Base-by-base conservation (phyloP, 2,888 invertebrate genomes). In the Agriopis aurantiaria region DNA sequence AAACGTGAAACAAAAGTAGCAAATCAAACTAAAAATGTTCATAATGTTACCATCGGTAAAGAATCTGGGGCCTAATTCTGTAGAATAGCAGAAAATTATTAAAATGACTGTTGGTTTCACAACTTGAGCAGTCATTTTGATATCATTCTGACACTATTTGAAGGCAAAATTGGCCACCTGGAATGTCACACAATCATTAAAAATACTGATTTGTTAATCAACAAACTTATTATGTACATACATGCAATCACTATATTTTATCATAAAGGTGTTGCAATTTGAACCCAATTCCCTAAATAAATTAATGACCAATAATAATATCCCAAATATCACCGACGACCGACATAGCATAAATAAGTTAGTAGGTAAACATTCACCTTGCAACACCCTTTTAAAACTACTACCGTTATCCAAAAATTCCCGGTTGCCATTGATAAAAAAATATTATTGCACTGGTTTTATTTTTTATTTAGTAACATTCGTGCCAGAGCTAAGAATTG, bases 141-240 rank as follows among this genome's bases (percentile, higher is more conserved):
- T 58, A 58, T 12, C 8, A 12, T 23, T 58, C 58, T 46, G 58
- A 58, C 12, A 58, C 10, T n/a, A 56, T 56, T 14, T 14, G 14
- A 56, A 58, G 12, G 33, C 62, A 62, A 53, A 62, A 62, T 46
- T 62, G 62, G 43, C 53, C 62, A 10, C 62, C 62, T 62, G 93
- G 93, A 94, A 94, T 94, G 93, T 94, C 93, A 92, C 93, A 91
- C 91, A 92, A 89, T 88, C 91, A 89, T 90, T 89, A 91, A 91
- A 86, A 94, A 94, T 94, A 94, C 93, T 94, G 93, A 92, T 93
- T 90, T 91, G 89, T 92, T 91, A 89, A 88, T 90, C 85, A 90
- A 90, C 88, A 89, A 88, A 87, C 89, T 89, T 88, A 91, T 74
- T 74, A 75, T 81, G 82, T 90, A 90, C 88, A 89, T 89, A 90